Evolutionary conservation across 2,888 invertebrate genomes (phyloP).

Genomic region (Melieria picta): DNA sequence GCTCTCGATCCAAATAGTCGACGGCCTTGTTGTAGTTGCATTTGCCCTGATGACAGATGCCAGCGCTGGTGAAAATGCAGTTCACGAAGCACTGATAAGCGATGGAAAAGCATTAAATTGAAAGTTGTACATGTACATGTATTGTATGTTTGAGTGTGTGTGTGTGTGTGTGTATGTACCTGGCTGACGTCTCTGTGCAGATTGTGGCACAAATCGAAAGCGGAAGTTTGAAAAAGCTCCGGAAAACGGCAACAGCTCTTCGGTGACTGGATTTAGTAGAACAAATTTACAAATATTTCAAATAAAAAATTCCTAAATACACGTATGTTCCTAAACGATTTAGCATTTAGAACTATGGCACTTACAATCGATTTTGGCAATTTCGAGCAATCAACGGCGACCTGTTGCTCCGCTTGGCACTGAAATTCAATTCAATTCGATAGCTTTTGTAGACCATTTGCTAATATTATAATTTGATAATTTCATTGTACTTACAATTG

Average conservation of each 20-base stretch:
- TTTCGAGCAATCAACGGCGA: conserved; percentile 31
- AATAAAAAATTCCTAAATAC: background rate
- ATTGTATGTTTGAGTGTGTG: background rate
- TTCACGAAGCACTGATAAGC: conserved; percentile 36
- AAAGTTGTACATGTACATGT: too few species aligned
- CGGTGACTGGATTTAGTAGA: conserved; percentile 25
- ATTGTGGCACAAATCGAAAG: conserved; percentile 28
- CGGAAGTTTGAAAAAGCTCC: conserved; percentile 32
- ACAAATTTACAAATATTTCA: background rate
- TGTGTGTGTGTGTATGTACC: conserved; percentile 16
- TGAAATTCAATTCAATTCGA: background rate
- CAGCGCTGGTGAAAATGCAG: conserved; percentile 34
- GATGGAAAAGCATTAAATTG: background rate
- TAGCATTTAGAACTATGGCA: background rate
- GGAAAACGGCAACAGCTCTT: conserved; percentile 36
- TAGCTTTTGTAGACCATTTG: too few species aligned
- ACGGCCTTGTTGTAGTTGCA: conserved; percentile 33
- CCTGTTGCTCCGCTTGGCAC: conserved; percentile 13
- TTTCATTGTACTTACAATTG: background rate
- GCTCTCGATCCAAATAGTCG: conserved; percentile 36
- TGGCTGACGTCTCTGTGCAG: conserved; percentile 7
- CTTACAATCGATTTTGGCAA: conserved; percentile 38
- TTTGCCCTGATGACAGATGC: conserved; percentile 33
- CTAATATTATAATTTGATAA: background rate
- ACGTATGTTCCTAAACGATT: background rate